phyloP scores from a whole-genome alignment of 2,888 invertebrate species.

The Neoaliturus tenellus region DNA sequence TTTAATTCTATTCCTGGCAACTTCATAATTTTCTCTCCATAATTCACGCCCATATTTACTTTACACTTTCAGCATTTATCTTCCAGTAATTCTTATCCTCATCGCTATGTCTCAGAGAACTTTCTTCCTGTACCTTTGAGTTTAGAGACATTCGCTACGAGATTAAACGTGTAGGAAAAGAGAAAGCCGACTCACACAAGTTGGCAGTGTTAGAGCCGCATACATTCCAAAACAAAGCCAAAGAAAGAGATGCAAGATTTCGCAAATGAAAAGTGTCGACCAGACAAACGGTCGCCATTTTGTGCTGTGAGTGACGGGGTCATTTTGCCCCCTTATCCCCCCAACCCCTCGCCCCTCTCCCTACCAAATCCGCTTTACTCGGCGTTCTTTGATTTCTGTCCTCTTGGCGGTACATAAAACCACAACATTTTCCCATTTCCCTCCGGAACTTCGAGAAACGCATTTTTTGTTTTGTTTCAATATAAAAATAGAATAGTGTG shows the following conservation, averaged over 20 bases:
- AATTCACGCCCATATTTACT: too few species aligned
- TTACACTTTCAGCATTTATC: too few species aligned
- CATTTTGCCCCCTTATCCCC: conserved; percentile 33
- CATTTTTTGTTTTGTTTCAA: not conserved
- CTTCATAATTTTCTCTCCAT: too few species aligned
- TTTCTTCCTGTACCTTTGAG: too few species aligned
- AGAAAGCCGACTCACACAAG: not conserved
- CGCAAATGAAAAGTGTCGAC: conserved; percentile 28
- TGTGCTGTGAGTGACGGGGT: conserved; percentile 3
- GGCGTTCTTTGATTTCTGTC: conserved; percentile 48
- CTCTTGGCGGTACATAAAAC: conserved; percentile 24
- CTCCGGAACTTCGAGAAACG: not conserved
- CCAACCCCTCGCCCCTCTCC: conserved; percentile 45
- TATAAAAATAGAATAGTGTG: too few species aligned
- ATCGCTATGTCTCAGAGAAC: too few species aligned
- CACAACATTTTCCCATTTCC: conserved; percentile 25
- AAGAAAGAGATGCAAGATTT: conserved; percentile 14
- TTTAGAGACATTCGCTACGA: not conserved
- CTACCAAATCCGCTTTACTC: conserved; percentile 29
- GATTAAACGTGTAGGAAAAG: not conserved
- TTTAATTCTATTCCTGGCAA: too few species aligned
- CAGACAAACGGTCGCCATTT: conserved; percentile 47
- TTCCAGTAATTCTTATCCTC: too few species aligned
- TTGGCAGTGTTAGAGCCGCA: not conserved
- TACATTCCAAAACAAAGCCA: not conserved